Evolutionary conservation across 2,797 vertebrate species (phyloP), one percentile per base, ranked within the genome.

Genomic region (Gila robusta): DNA sequence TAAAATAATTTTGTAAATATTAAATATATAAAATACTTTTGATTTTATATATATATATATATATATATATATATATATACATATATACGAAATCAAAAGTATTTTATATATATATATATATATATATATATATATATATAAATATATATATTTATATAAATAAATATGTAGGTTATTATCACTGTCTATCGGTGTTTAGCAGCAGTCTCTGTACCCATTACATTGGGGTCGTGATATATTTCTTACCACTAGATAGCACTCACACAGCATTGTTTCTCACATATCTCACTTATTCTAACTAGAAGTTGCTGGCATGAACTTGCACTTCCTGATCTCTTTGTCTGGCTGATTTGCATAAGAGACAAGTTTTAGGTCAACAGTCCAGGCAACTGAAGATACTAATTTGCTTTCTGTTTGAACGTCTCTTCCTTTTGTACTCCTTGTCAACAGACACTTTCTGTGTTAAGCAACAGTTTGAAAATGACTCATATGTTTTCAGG

Each of bases 171-270:
- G 32, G 11, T 16, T 23, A 21, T 71, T 71, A 37, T 64, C 28
- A 47, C 26, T 44, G 35, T 80, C 9, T 64, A 64, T 49, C 71
- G 54, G 54, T 49, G 71, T 26, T 44, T 19, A 59, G 5, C 10
- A 17, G 41, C 10, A 17, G 41, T 49, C 28, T 23, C 21, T 8
- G 17, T 16, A 8, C 19, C 4, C 11, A 6, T 44, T 37, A 37
- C 3, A 3, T 16, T 74, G 41, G 5, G 35, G 28, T 73, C 6
- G 37, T 35, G 23, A n/a, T 76, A 23, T 37, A 9, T 37, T 54
- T 54, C 41, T 6, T 8, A 78, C 91, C 95, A 93, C 89, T 81
- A 92, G 95, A 94, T 91, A 87, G 89, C 88, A 47, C 62, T 19
- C 78, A 74, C 12, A 87, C 3, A 78, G 83, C 52, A 56, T 35